Percentiles rank a stretch among this genome's conserved stretches.
Evolutionary conservation across 2,888 invertebrate species (phyloP).

Genomic region (Tiliacea aurago): DNA sequence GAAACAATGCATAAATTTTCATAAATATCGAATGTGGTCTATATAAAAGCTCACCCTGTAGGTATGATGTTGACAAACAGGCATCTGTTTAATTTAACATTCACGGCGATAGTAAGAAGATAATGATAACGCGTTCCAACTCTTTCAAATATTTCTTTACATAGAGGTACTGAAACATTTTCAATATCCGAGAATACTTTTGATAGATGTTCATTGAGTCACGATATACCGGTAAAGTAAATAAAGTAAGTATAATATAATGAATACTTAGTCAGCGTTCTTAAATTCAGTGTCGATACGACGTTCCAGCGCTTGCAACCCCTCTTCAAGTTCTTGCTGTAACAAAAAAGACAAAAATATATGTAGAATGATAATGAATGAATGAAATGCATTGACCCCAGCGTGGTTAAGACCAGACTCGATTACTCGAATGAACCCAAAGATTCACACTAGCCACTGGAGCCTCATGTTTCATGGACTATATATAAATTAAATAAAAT

Average conservation of each 20-base stretch:
- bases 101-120: background rate
- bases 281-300: slow-evolving; percentile 85
- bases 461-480: too few species aligned
- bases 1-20: background rate
- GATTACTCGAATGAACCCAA: too few species aligned
- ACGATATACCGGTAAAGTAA: slow-evolving; percentile 12
- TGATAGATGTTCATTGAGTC: slow-evolving; percentile 14
- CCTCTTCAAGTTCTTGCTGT: slow-evolving; percentile 82
- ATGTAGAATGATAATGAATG: background rate
- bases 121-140: background rate
- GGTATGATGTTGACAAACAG: background rate
- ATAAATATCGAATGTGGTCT: slow-evolving; percentile 3
- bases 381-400: too few species aligned
- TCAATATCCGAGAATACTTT: slow-evolving; percentile 17
- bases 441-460: too few species aligned
- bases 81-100: slow-evolving; percentile 1
- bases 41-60: slow-evolving; percentile 27
- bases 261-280: slow-evolving; percentile 74
- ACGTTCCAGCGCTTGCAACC: slow-evolving; percentile 81
- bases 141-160: background rate
- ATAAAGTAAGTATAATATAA: slow-evolving; percentile 6
- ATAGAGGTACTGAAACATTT: slow-evolving; percentile 5
- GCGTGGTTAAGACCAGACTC: too few species aligned
- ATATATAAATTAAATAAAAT: too few species aligned
- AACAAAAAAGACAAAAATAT: slow-evolving; percentile 34